Conservation (phyloP, 2,113 vertebrate species). For the Epinephelus fuscoguttatus region DNA sequence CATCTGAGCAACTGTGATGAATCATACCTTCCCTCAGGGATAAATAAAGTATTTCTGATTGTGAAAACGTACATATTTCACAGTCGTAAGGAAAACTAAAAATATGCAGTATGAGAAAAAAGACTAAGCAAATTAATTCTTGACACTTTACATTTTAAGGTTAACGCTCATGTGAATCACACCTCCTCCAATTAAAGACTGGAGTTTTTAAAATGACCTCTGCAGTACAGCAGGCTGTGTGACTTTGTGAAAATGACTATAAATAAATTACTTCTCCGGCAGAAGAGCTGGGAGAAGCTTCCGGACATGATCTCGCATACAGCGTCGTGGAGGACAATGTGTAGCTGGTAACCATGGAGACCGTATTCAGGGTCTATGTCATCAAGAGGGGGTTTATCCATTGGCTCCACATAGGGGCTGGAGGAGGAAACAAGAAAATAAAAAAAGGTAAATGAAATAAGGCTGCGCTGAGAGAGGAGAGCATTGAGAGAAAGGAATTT, state of each 20-base stretch:
- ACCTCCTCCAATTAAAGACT: background rate
- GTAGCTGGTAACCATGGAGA: constrained; percentile 89
- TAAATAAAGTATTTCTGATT: too few relatives aligned
- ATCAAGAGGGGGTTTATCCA: constrained; percentile 78
- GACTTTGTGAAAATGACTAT: constrained; percentile 8
- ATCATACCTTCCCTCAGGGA: too few relatives aligned
- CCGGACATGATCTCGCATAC: constrained; percentile 83
- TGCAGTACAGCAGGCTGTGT: background rate
- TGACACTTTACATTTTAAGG: background rate
- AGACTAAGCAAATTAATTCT: background rate
- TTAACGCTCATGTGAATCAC: background rate
- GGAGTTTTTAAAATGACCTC: background rate
- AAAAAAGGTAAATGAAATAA: background rate
- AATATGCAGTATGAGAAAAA: background rate
- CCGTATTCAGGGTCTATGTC: constrained; percentile 89
- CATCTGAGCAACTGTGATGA: too few relatives aligned
- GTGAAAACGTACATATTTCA: background rate
- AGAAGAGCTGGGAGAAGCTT: constrained; percentile 86
- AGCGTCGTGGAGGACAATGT: constrained; percentile 88
- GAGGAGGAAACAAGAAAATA: constrained; percentile 26
- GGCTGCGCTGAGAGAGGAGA: background rate
- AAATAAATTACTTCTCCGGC: constrained; percentile 86
- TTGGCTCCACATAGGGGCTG: constrained; percentile 81
- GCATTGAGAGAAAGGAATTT: background rate
- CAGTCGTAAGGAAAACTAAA: background rate